A percentile compares a stretch with the other conserved stretches of the same genome.
Evolutionary conservation across 1,140 invertebrate genomes (phyloP).

Genomic region (Caenorhabditis tropicalis): DNA sequence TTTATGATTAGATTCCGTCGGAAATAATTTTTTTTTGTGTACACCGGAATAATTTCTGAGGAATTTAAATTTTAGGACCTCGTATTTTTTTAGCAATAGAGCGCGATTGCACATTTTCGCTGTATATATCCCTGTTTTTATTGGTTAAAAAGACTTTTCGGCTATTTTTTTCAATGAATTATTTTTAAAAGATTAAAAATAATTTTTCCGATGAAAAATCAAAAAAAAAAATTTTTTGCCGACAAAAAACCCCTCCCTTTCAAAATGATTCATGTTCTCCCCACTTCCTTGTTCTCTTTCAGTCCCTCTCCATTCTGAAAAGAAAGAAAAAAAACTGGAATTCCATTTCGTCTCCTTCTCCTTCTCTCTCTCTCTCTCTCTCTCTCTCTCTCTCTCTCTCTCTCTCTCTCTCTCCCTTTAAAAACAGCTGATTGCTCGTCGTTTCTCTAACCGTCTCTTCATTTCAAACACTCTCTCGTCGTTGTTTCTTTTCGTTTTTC

Average conservation of each 20-base stretch:
- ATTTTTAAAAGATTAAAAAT: no score
- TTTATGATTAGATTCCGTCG: no score
- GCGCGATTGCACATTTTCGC: no score
- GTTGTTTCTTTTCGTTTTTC: constrained; percentile 1
- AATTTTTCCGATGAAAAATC: no score
- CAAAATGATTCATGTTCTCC: not conserved
- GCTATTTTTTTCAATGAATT: no score
- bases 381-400: not conserved
- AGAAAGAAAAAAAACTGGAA: not conserved
- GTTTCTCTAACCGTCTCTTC: not conserved
- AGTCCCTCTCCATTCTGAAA: not conserved
- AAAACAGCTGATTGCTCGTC: constrained; percentile 1
- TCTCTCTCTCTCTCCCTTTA: not conserved
- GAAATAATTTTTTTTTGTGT: no score
- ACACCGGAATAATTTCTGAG: no score
- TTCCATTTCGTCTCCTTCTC: not conserved
- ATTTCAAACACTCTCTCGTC: not conserved
- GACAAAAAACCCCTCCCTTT: not conserved
- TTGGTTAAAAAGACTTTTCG: no score
- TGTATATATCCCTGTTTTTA: no score
- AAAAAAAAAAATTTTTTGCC: no score
- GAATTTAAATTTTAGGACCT: no score
- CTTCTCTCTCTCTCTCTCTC: not conserved
- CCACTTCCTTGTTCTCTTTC: not conserved
- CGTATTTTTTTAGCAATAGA: no score